Evolutionary conservation across 2,113 vertebrate species (phyloP), one percentile per base, ranked within the genome.

Genomic region (Oncorhynchus kisutch): DNA sequence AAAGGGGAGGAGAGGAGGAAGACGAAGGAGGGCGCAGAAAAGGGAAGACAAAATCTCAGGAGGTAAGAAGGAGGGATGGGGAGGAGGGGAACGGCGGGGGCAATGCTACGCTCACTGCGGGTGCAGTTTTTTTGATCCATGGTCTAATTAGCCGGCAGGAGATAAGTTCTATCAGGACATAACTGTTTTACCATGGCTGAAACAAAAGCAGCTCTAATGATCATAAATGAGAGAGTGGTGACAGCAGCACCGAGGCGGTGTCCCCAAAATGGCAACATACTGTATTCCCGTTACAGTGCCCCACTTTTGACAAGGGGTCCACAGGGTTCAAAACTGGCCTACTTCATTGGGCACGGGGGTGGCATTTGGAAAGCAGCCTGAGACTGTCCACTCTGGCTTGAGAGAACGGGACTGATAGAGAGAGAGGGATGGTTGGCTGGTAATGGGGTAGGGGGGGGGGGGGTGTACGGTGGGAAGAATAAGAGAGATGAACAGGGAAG

Each of bases 121-220:
- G 65, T 25, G n/a, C 9, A 24, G 70, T 34, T 54, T 59, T 31
- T 86, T 78, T 73, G 78, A 84, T 81, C 78, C 69, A 74, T 76
- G 67, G 78, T 77, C 77, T 84, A 84, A 86, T 84, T 86, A 80
- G 72, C 31, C 29, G 24, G 71, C 57, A 78, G 80, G 79, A 79
- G 85, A 84, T 73, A 70, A 78, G 81, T 80, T 76, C 68, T 74
- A 82, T 75, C 73, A 62, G 71, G 67, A 82, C 78, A 81, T 65
- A 71, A 48, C 31, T 16, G 73, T 67, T 72, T 73, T 82, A 82
- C 75, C 62, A 78, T 79, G 75, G 77, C 75, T 80, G 74, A 78
- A 74, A 81, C 73, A 74, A 78, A 75, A 69, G 72, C 73, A 54
- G 67, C 77, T 81, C 60, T 85, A 82, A 82, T 83, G 76, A 67